Conservation (phyloP, 2,888 invertebrate genomes). For the Athrips mouffetella region DNA sequence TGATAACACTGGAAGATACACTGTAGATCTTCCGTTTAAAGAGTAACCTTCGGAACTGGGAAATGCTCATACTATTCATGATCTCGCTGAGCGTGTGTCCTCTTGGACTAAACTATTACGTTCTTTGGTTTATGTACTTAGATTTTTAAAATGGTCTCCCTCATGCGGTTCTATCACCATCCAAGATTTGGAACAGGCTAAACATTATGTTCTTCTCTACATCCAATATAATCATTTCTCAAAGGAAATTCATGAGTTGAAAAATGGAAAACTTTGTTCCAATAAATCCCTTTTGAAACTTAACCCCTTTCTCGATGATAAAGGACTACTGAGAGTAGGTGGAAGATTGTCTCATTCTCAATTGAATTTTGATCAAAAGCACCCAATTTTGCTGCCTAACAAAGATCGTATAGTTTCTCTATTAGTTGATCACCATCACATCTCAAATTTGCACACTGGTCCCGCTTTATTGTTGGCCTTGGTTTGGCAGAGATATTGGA, state of each 20-base stretch:
- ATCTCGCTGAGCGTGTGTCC: background rate
- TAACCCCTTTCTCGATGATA: background rate
- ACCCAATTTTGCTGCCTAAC: conserved; percentile 5
- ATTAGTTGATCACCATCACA: conserved; percentile 13
- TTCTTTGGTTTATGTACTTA: background rate
- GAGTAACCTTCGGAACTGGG: conserved; percentile 1
- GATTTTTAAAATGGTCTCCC: background rate
- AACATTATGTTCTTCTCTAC: background rate
- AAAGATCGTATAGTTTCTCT: conserved; percentile 14
- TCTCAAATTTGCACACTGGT: conserved; percentile 11
- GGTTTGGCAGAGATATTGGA: conserved; percentile 13
- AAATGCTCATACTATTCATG: background rate
- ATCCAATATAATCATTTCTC: background rate
- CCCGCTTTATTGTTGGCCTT: conserved; percentile 12
- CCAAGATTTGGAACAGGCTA: background rate
- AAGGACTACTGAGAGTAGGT: background rate
- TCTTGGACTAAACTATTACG: background rate
- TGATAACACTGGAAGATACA: conserved; percentile 6
- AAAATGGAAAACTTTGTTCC: background rate
- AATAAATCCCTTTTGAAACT: background rate
- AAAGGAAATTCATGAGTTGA: background rate
- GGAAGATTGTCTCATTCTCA: background rate
- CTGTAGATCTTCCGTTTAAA: conserved; percentile 9
- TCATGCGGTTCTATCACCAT: background rate
- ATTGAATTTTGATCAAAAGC: background rate